Conservation (phyloP, 1,140 invertebrate genomes). For the Lordiphosa mommai region DNA sequence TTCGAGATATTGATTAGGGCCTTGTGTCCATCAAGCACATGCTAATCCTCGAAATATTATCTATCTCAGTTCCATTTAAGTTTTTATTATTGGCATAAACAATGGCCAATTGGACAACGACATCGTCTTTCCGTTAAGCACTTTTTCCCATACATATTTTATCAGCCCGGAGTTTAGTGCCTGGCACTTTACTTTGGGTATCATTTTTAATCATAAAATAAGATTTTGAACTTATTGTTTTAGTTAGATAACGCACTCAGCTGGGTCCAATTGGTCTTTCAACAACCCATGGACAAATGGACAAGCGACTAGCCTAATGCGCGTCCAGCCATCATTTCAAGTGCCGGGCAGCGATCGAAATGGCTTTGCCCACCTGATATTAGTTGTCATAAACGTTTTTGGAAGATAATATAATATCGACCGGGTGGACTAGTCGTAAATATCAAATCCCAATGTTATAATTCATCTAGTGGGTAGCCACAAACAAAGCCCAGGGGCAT, state of each 20-base stretch:
- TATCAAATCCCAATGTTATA: constrained; percentile 61
- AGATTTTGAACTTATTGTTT: constrained; percentile 72
- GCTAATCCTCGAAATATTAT: constrained; percentile 68
- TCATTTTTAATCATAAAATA: constrained; percentile 73
- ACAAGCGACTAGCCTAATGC: constrained; percentile 21
- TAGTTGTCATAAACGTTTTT: constrained; percentile 50
- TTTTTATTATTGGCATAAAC: constrained; percentile 71
- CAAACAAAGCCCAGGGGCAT: constrained; percentile 31
- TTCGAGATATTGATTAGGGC: constrained; percentile 69
- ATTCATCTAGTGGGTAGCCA: constrained; percentile 25
- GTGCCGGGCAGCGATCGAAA: constrained; percentile 44
- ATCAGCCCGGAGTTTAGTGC: constrained; percentile 57
- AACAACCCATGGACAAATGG: not conserved
- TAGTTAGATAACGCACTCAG: constrained; percentile 58
- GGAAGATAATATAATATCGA: constrained; percentile 73
- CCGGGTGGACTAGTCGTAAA: constrained; percentile 68
- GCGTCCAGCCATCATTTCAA: constrained; percentile 37
- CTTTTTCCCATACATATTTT: constrained; percentile 28
- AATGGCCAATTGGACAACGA: constrained; percentile 30
- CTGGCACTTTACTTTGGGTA: constrained; percentile 60
- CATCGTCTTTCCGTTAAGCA: not conserved
- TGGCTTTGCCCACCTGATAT: constrained; percentile 46
- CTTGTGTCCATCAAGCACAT: constrained; percentile 9
- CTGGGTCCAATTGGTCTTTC: not conserved
- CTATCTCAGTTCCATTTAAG: constrained; percentile 38